Evolutionary conservation across 2,797 vertebrate genomes (phyloP).

Genomic region (Clarias pachynema): DNA sequence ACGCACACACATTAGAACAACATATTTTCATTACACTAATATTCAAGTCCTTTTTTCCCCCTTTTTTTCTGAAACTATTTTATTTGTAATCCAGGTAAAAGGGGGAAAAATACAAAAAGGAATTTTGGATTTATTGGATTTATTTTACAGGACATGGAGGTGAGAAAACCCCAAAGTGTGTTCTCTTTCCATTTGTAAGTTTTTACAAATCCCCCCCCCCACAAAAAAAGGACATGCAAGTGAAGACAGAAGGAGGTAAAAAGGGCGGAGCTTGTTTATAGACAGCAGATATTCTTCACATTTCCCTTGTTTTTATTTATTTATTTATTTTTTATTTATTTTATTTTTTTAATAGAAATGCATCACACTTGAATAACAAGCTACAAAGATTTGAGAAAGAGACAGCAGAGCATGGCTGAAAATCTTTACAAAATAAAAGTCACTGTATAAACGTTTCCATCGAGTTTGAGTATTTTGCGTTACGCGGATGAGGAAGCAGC

Average conservation of each 20-base stretch:
- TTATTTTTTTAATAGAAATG: slow-evolving; percentile 73
- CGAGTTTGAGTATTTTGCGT: slow-evolving; percentile 46
- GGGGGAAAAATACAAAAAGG: slow-evolving; percentile 75
- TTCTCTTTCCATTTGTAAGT: slow-evolving; percentile 63
- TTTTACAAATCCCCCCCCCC: slow-evolving; percentile 52
- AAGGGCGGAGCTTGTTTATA: slow-evolving; percentile 68
- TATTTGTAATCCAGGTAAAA: slow-evolving; percentile 80
- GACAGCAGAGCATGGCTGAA: slow-evolving; percentile 57
- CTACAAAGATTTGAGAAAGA: slow-evolving; percentile 76
- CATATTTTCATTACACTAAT: background rate
- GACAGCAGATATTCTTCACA: slow-evolving; percentile 69
- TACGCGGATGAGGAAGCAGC: background rate
- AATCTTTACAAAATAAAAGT: slow-evolving; percentile 58
- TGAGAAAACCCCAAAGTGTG: slow-evolving; percentile 69
- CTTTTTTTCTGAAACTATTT: slow-evolving; percentile 84
- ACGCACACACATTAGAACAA: slow-evolving; percentile 28
- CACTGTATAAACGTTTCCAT: slow-evolving; percentile 46
- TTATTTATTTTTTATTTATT: slow-evolving; percentile 60
- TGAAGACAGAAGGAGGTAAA: slow-evolving; percentile 66
- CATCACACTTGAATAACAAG: slow-evolving; percentile 70
- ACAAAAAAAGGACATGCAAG: slow-evolving; percentile 76
- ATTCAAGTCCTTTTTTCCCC: slow-evolving; percentile 46
- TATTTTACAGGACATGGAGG: slow-evolving; percentile 75
- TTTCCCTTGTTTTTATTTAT: slow-evolving; percentile 64
- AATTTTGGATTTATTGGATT: too few species aligned